Evolutionary conservation across 2,888 invertebrate genomes (phyloP), one percentile per base, ranked within the genome.

Genomic region (Chalcosyrphus nemorum): DNA sequence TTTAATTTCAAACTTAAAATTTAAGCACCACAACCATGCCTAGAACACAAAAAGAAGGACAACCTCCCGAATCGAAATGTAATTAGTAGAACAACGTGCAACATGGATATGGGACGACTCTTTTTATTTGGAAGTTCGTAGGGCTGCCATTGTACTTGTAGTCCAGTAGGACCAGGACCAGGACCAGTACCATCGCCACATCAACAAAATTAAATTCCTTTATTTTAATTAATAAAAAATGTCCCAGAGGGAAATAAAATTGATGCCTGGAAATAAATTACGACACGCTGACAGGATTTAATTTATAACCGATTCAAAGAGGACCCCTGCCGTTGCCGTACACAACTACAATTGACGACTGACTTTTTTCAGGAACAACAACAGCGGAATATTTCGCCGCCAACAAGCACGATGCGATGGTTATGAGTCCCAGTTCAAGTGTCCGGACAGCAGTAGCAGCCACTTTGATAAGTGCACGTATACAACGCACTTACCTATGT

Each of bases 141-240:
- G 29, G 45, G 35, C 45, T n/a, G n/a, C n/a, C n/a, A n/a, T n/a
- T n/a, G n/a, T n/a, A n/a, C n/a, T n/a, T n/a, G n/a, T n/a, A 19
- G 17, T 27, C 17, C 32, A 27, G 9, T 17, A 7, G 6, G 4
- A 52, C 4, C 2, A n/a, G 38, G 19, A 6, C 65, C 29, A 29
- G 6, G 3, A 6, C 19, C 15, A 32, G 4, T 13, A 24, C 66
- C 29, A 43, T 11, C 13, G 17, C 59, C 63, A 54, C 47, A 70
- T 59, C 65, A 71, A 75, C 75, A 59, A 85, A 81, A 81, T 81
- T 71, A 81, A 76, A 85, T 85, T 85, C 81, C 81, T 81, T 81
- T 81, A 76, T 86, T 86, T 81, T 81, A 77, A 86, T 81, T 86
- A 86, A 81, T 81, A 74, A 81, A 86, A 81, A 72, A 86, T 81